Evolutionary conservation across 2,888 invertebrate genomes (phyloP).

Genomic region (Stenodema calcarata): DNA sequence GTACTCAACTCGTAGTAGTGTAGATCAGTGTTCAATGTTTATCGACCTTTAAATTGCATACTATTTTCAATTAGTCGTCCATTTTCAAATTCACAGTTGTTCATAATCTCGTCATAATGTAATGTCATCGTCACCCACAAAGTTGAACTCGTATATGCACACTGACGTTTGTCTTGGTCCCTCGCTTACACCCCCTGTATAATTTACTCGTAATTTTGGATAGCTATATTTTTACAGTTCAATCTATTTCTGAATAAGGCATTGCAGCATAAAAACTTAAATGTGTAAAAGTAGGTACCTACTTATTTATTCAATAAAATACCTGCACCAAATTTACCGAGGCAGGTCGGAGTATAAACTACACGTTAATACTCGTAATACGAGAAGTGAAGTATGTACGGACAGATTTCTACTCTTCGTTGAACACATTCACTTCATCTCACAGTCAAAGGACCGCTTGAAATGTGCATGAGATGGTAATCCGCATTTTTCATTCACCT

Average conservation of each 20-base stretch:
- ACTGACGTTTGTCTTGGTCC: too few relatives aligned
- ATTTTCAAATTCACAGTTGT: background rate
- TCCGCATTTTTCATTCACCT: background rate
- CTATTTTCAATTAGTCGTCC: background rate
- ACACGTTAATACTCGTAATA: too few relatives aligned
- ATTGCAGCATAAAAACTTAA: too few relatives aligned
- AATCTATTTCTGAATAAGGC: too few relatives aligned
- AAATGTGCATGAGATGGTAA: background rate
- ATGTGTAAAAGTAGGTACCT: too few relatives aligned
- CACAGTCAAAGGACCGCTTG: background rate
- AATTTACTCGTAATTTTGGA: background rate
- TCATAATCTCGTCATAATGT: background rate
- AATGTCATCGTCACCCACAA: background rate
- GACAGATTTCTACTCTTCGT: too few relatives aligned
- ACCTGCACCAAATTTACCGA: too few relatives aligned
- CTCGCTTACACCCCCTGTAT: too few relatives aligned
- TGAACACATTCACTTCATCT: background rate
- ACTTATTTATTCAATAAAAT: too few relatives aligned
- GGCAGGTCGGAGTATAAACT: too few relatives aligned
- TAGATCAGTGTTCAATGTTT: background rate
- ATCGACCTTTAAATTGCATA: background rate
- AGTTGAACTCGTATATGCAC: background rate
- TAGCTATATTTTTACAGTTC: background rate
- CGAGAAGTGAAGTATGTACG: too few relatives aligned
- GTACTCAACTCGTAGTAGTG: slow-evolving; percentile 59